phyloP scores from a whole-genome alignment of 2,888 invertebrate genomes.

The Stenolophus ochropezus region DNA sequence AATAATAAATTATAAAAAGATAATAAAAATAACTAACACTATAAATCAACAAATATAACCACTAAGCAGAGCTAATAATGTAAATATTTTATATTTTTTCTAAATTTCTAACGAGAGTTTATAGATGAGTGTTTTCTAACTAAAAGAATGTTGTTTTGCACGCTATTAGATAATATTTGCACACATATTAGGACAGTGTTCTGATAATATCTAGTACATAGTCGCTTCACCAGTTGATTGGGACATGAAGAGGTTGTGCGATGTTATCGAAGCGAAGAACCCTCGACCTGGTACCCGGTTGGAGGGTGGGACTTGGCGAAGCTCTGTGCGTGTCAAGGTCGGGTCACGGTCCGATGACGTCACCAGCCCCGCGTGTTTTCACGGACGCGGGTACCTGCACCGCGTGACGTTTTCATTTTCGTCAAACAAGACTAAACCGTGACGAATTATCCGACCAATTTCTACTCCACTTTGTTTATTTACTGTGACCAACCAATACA shows the following conservation, averaged over 20 bases:
- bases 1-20: too few species aligned
- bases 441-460: constrained; percentile 45
- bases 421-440: constrained; percentile 33
- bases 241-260: background rate
- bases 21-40: too few species aligned
- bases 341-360: constrained; percentile 45
- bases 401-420: constrained; percentile 49
- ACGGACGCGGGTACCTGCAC: constrained; percentile 36
- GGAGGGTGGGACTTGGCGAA: background rate
- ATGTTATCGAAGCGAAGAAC: background rate
- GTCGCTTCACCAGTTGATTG: background rate
- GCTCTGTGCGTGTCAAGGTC: constrained; percentile 50
- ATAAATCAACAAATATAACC: too few species aligned
- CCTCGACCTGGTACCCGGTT: background rate
- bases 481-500: background rate
- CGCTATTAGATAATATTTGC: background rate
- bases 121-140: too few species aligned
- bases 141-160: background rate
- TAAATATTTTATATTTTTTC: too few species aligned
- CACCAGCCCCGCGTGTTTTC: constrained; percentile 12
- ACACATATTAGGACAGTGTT: background rate
- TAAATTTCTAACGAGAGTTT: too few species aligned
- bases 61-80: too few species aligned
- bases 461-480: constrained; percentile 24
- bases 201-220: background rate